A percentile compares a stretch with the other conserved stretches of the same genome.
Evolutionary conservation across 2,113 vertebrate species (phyloP).

Genomic region (Oryzias celebensis): DNA sequence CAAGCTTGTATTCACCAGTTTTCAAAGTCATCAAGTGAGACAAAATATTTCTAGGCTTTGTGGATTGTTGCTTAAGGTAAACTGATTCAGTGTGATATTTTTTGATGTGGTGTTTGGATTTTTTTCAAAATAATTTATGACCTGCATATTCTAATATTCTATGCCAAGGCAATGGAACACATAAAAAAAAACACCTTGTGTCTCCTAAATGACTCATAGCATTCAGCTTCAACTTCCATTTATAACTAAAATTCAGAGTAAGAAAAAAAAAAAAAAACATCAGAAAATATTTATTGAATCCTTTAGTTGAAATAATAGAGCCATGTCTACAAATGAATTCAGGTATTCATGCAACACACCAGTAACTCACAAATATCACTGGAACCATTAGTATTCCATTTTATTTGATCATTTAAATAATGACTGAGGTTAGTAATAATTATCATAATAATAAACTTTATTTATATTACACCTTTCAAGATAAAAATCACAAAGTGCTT

Average conservation of each 20-base stretch:
- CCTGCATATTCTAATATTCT: too few species aligned
- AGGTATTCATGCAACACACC: background rate
- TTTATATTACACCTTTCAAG: too few species aligned
- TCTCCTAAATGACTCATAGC: background rate
- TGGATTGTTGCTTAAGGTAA: too few species aligned
- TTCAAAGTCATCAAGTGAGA: too few species aligned
- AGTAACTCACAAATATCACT: constrained; percentile 6
- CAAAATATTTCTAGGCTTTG: too few species aligned
- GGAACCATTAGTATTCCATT: constrained; percentile 28
- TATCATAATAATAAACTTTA: too few species aligned
- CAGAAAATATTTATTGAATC: constrained; percentile 33
- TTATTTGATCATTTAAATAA: constrained; percentile 39
- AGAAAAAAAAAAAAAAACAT: constrained; percentile 54
- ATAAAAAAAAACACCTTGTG: constrained; percentile 7
- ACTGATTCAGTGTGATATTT: too few species aligned
- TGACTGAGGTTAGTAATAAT: constrained; percentile 16
- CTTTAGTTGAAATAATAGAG: constrained; percentile 14
- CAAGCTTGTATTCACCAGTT: too few species aligned
- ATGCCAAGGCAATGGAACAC: background rate
- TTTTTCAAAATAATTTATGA: too few species aligned
- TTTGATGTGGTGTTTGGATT: too few species aligned
- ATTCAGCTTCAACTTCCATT: constrained; percentile 29
- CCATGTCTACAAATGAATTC: constrained; percentile 5
- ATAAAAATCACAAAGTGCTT: too few species aligned
- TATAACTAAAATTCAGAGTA: constrained; percentile 36